Base-by-base conservation (phyloP, 2,888 invertebrate species). In the Drosophila ustulata region DNA sequence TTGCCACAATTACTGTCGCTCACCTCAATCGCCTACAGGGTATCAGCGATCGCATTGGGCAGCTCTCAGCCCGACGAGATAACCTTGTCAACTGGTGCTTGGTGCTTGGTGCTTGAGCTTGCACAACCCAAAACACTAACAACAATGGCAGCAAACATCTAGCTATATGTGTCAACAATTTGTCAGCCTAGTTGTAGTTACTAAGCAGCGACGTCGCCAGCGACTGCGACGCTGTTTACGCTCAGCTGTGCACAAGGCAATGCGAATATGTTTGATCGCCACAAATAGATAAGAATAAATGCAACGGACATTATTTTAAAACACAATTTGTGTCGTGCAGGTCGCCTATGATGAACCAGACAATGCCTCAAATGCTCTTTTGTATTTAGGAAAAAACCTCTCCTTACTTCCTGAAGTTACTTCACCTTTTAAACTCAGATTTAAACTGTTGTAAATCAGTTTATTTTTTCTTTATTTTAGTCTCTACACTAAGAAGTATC, bases 151-250 rank as follows among this genome's bases (percentile, higher is more conserved):
- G 45, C 23, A 34, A 23, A 34, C 55, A 64, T 26, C 59, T 57
- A 65, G 62, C 34, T 37, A 77, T 73, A 81, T 82, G 61, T 84
- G 84, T 82, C 87, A 82, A 75, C 87, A 83, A 78, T 83, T 86
- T 75, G 82, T 65, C 62, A 47, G 62, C 50, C 74, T 78, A 84
- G 84, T 75, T 61, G 63, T 65, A 78, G 78, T 63, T 66, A 83
- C 76, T 78, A 78, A 62, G 55, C 63, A 65, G 49, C 71, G 65
- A 51, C 75, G 61, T 43, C n/a, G 45, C 63, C 65, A 11, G 9
- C 46, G 34, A 55, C 49, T 34, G 57, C 34, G 34, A 4, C 61
- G 62, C 64, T 58, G 46, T 63, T 71, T 58, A 75, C 75, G 77
- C 67, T 78, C 55, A 79, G 71, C 65, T 75, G 79, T 75, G 77